Evolutionary conservation across 2,113 vertebrate species (phyloP).

Genomic region (Sitta europaea): DNA sequence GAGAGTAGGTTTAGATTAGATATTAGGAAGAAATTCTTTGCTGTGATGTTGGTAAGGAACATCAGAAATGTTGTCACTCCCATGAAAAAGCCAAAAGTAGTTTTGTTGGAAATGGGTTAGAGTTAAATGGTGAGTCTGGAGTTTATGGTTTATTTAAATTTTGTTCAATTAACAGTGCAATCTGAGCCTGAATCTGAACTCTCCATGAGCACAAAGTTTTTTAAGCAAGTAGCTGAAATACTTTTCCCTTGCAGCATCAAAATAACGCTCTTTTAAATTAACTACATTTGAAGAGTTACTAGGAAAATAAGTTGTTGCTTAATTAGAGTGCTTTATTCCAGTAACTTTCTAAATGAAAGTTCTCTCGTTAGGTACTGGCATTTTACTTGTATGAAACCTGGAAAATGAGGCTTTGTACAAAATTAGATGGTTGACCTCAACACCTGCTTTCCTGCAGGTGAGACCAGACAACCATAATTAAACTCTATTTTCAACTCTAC

Average conservation of each 20-base stretch:
- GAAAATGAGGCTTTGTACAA: neutral
- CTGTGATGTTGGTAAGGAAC: neutral
- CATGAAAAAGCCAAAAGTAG: neutral
- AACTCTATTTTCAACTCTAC: neutral
- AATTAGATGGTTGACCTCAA: neutral
- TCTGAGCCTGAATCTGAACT: neutral
- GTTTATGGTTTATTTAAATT: neutral
- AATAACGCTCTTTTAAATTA: neutral
- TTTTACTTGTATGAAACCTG: constrained; percentile 16
- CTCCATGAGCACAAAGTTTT: neutral
- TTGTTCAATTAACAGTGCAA: neutral
- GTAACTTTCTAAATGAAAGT: neutral
- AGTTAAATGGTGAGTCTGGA: neutral
- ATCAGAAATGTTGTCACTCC: neutral
- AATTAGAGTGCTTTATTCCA: neutral
- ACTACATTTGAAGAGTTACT: neutral
- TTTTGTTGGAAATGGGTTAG: neutral
- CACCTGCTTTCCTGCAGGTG: neutral
- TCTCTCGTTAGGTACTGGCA: neutral
- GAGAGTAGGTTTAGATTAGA: neutral
- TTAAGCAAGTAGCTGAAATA: neutral
- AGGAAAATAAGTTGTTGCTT: neutral
- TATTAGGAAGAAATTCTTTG: neutral
- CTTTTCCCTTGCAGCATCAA: neutral
- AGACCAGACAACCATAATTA: neutral